Evolutionary conservation across 2,797 vertebrate species (phyloP).

Genomic region (Myripristis murdjan): DNA sequence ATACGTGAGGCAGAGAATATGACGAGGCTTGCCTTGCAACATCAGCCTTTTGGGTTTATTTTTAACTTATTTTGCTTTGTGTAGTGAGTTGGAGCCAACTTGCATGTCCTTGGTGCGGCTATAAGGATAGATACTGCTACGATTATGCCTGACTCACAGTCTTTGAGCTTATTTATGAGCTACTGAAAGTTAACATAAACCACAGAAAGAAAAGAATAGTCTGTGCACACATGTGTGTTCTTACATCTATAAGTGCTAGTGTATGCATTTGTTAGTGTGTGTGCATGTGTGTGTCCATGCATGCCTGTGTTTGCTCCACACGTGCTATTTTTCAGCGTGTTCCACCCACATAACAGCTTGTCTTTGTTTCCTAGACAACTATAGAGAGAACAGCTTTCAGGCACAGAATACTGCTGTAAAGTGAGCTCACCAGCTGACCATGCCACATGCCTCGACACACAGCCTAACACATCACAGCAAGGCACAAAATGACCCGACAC

Average conservation of each 20-base stretch:
- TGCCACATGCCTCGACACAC: constrained; percentile 12
- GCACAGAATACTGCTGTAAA: constrained; percentile 51
- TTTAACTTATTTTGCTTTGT: background rate
- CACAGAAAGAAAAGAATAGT: background rate
- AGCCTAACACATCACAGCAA: constrained; percentile 5
- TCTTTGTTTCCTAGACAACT: constrained; percentile 73
- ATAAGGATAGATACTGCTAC: too few relatives aligned
- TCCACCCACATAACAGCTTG: constrained; percentile 57
- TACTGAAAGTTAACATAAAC: too few relatives aligned
- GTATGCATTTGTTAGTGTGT: background rate
- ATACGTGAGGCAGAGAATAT: background rate
- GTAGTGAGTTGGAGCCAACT: background rate
- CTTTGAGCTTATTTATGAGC: too few relatives aligned
- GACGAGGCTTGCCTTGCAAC: background rate
- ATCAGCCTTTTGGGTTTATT: constrained; percentile 1
- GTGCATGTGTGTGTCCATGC: constrained; percentile 12
- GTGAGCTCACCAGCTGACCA: constrained; percentile 42
- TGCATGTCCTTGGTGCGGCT: background rate
- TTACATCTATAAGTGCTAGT: background rate
- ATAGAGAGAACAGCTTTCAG: constrained; percentile 50
- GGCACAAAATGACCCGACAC: background rate
- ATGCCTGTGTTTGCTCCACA: constrained; percentile 9
- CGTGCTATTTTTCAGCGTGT: constrained; percentile 21
- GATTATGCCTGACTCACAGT: too few relatives aligned
- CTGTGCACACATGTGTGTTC: background rate